Evolutionary conservation across 2,113 vertebrate genomes (phyloP), one percentile per base, ranked within the genome.

Genomic region (Tetrax tetrax): DNA sequence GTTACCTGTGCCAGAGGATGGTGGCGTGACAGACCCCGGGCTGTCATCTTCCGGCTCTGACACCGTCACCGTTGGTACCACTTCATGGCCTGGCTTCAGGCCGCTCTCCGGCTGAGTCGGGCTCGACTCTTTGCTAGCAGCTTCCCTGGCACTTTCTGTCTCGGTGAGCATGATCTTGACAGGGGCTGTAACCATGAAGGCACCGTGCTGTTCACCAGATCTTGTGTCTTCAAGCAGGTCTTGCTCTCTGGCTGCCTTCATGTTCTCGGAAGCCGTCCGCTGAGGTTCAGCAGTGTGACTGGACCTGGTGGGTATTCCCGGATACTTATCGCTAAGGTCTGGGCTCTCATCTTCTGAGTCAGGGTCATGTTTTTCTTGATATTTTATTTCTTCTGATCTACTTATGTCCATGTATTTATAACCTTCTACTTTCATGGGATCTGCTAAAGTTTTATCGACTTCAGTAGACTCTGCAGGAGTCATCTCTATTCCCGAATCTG

Each of bases 341-440:
- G 96, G 90, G n/a, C 96, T 97, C 75, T 98, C 98, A 38, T 98
- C 98, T 84, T 97, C 97, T 83, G 96, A 96, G 65, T 96, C 89
- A 69, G 89, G 83, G 54, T 96, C 87, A 24, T 19, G 59, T 19
- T 95, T 97, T 35, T 95, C 96, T 94, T 97, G 97, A 38, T 51
- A 78, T 89, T 98, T 98, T 48, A 70, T 97, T 76, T 99, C 98
- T 89, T 99, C 98, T 23, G 98, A 97, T 65, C 98, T 98, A 83
- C 98, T 98, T 89, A 99, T 99, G 95, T 99, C 99, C 98, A 99
- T 99, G 98, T 99, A 99, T 98, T 99, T 99, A 96, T 98, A 99
- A 83, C 98, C 97, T 93, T 99, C 99, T 50, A 97, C 97, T 98
- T 99, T 99, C 96, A 99, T 95, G 63, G 98, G 98, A 48, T 98